Percentiles rank a stretch among this genome's conserved stretches.
phyloP scores from a whole-genome alignment of 2,888 invertebrate species.

The Sturmia bella region DNA sequence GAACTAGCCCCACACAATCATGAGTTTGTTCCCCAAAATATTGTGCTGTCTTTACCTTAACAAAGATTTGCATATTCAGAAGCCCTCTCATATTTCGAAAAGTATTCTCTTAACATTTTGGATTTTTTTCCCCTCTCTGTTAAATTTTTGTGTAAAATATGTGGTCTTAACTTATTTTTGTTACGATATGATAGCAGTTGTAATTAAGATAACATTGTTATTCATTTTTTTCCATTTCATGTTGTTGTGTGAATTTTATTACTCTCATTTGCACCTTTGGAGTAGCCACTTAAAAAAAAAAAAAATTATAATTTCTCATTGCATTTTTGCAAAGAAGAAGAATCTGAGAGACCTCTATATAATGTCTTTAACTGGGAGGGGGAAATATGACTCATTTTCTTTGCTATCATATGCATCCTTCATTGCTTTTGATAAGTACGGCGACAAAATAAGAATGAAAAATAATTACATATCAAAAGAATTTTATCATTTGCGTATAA shows the following conservation, averaged over 20 bases:
- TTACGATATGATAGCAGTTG: slow-evolving; percentile 17
- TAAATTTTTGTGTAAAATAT: slow-evolving; percentile 10
- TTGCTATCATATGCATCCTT: too few species aligned
- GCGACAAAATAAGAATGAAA: too few species aligned
- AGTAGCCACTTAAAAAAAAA: slow-evolving; percentile 37
- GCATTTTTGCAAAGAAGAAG: not conserved
- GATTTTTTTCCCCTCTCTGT: not conserved
- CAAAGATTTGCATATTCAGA: too few species aligned
- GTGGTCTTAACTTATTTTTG: slow-evolving; percentile 65
- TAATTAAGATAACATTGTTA: slow-evolving; percentile 53
- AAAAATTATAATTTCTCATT: slow-evolving; percentile 48
- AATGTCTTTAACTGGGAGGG: too few species aligned
- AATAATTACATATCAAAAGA: slow-evolving; percentile 7
- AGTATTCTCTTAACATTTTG: not conserved
- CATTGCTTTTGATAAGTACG: too few species aligned
- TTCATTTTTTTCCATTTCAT: slow-evolving; percentile 24
- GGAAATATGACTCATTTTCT: too few species aligned
- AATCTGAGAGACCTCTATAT: too few species aligned
- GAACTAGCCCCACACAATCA: too few species aligned
- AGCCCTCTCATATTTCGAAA: not conserved
- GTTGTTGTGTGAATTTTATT: slow-evolving; percentile 18
- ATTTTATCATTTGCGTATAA: slow-evolving; percentile 46
- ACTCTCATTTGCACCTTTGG: slow-evolving; percentile 26
- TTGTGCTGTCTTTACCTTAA: too few species aligned
- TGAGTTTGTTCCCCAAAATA: too few species aligned